These are phyloP conservation scores for Hyposoter didymator DNA, from an alignment of 2,888 invertebrate species.

Conservation along the genomic window DNA sequence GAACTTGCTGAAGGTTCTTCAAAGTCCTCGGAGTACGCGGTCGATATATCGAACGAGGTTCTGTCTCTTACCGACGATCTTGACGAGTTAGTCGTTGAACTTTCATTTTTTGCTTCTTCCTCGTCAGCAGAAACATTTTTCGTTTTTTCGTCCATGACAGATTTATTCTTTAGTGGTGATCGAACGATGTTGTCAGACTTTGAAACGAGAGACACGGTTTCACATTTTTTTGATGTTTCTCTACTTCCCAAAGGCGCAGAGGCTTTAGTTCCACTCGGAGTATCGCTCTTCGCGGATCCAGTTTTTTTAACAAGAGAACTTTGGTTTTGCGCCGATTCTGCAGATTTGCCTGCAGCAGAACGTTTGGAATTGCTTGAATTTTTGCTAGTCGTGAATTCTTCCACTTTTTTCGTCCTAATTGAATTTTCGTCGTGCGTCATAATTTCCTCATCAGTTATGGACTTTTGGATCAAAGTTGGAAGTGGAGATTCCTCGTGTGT, in stretches of 20 bases:
- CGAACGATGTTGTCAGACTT: not conserved
- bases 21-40: conserved; percentile 66
- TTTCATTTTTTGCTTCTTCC: conserved; percentile 32
- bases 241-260: not conserved
- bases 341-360: not conserved
- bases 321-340: not conserved
- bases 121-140: not conserved
- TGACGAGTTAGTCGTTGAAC: conserved; percentile 23
- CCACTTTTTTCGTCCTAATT: conserved; percentile 26
- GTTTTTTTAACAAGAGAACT: conserved; percentile 10
- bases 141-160: not conserved
- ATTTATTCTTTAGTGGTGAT: conserved; percentile 1
- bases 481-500: conserved; percentile 28
- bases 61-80: conserved; percentile 66
- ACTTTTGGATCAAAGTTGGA: conserved; percentile 38
- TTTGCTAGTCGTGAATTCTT: conserved; percentile 32
- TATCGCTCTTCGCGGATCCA: conserved; percentile 17
- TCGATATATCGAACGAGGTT: conserved; percentile 67
- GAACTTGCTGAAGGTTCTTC: conserved; percentile 35
- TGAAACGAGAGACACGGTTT: not conserved
- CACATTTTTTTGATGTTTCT: not conserved
- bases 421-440: conserved; percentile 19
- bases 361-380: conserved; percentile 45
- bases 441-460: conserved; percentile 9
- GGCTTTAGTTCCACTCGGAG: not conserved